Conservation (phyloP, 2,888 invertebrate genomes). For the Meiosimyza platycephala region DNA sequence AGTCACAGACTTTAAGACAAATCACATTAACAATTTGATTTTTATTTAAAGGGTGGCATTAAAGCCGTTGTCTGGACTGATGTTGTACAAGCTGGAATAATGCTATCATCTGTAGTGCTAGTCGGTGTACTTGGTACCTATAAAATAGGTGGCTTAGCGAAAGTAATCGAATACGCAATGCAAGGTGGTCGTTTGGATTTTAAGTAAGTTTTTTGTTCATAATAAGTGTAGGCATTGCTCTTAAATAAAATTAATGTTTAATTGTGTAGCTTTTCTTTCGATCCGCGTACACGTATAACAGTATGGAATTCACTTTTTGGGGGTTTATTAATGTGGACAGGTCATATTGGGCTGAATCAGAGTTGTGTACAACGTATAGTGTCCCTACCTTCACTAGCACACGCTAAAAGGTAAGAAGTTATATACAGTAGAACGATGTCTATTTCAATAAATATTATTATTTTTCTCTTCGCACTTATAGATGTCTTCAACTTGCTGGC, state of each 20-base stretch:
- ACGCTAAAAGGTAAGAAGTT: conserved; percentile 69
- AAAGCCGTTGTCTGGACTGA: conserved; percentile 71
- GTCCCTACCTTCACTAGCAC: conserved; percentile 71
- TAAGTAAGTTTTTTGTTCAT: conserved; percentile 57
- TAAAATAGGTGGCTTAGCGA: conserved; percentile 64
- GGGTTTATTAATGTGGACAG: conserved; percentile 73
- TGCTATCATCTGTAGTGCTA: conserved; percentile 64
- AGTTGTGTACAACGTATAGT: conserved; percentile 79
- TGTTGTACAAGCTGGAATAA: conserved; percentile 67
- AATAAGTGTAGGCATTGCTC: too few species aligned
- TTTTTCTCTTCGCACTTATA: conserved; percentile 47
- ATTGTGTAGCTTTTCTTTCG: conserved; percentile 70
- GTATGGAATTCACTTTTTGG: conserved; percentile 74
- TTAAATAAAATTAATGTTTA: background rate
- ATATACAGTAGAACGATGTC: background rate
- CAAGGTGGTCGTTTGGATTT: conserved; percentile 64
- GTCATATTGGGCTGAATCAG: conserved; percentile 77
- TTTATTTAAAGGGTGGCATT: conserved; percentile 65
- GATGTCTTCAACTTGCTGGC: conserved; percentile 70
- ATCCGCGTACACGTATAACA: conserved; percentile 74
- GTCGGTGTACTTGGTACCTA: conserved; percentile 65
- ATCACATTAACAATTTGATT: background rate
- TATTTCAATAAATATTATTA: background rate
- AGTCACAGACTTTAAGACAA: too few species aligned
- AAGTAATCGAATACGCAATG: conserved; percentile 61